These are phyloP conservation scores for Aradophagus sp. DNA, from an alignment of 1,140 invertebrate genomes.

Conservation along the genomic window DNA sequence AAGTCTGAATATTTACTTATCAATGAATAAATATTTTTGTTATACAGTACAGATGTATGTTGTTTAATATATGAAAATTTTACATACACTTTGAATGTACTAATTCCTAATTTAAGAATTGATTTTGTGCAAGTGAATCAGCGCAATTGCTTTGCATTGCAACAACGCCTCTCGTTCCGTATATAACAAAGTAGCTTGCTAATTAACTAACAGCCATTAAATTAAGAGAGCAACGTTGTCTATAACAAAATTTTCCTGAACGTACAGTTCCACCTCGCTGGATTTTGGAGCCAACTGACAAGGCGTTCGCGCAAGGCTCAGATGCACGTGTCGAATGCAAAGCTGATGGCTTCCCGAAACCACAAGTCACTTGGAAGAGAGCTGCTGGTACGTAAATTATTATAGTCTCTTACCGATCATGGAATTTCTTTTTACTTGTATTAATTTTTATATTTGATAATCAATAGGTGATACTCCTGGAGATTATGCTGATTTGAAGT, in stretches of 20 bases:
- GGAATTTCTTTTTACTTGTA: too few species aligned
- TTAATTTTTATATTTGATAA: conserved; percentile 1
- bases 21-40: too few species aligned
- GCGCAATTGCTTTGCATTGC: too few species aligned
- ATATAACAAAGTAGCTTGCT: conserved; percentile 26
- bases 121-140: too few species aligned
- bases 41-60: too few species aligned
- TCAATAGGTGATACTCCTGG: conserved; percentile 87
- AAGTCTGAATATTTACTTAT: too few species aligned
- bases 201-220: conserved; percentile 23
- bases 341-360: conserved; percentile 95
- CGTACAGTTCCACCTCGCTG: conserved; percentile 93
- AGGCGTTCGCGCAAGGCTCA: conserved; percentile 94
- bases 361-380: conserved; percentile 95
- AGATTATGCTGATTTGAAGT: conserved; percentile 93
- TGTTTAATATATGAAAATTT: too few species aligned
- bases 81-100: too few species aligned
- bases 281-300: conserved; percentile 96
- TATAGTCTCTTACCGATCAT: too few species aligned
- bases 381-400: conserved; percentile 89
- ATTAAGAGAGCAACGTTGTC: conserved; percentile 27
- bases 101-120: too few species aligned
- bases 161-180: conserved; percentile 54
- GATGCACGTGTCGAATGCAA: conserved; percentile 95
- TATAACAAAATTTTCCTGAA: conserved; percentile 55